Evolutionary conservation across 2,113 vertebrate genomes (phyloP).

Genomic region (Stictonetta naevosa): DNA sequence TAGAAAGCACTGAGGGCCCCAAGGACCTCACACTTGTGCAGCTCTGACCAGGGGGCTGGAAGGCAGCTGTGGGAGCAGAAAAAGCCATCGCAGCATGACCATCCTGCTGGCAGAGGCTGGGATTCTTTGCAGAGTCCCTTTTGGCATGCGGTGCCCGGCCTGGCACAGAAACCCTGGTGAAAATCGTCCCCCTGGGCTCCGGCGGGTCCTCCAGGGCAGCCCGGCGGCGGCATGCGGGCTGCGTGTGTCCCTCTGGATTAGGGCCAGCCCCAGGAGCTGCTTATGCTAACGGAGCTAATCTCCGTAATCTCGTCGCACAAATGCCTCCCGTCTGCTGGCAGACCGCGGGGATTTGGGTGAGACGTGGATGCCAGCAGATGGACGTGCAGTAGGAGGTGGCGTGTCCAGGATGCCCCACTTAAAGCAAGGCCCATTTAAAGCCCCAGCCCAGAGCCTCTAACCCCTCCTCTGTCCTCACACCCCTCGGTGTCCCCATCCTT

Average conservation of each 20-base stretch:
- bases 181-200: neutral
- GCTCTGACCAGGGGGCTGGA: fast-evolving
- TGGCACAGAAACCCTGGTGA: fast-evolving
- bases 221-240: neutral
- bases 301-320: neutral
- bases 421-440: neutral
- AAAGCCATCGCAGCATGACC: fast-evolving
- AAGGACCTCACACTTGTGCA: fast-evolving
- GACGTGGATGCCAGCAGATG: neutral
- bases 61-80: neutral
- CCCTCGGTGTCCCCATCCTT: fast-evolving
- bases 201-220: neutral
- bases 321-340: neutral
- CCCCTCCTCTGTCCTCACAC: fast-evolving
- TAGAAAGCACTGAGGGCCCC: neutral
- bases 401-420: fast-evolving
- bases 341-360: neutral
- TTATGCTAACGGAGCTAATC: constrained; percentile 43
- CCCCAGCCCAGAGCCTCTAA: no score
- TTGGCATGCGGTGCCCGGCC: fast-evolving
- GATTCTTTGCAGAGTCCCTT: fast-evolving
- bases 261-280: constrained; percentile 34
- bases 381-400: neutral
- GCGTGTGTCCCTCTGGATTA: constrained; percentile 18
- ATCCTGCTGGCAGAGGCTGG: fast-evolving